These are phyloP conservation scores for Apostichopus parvimensis DNA, from an alignment of 35 echinoderm and acorn worm genomes.

Conservation along the genomic window DNA sequence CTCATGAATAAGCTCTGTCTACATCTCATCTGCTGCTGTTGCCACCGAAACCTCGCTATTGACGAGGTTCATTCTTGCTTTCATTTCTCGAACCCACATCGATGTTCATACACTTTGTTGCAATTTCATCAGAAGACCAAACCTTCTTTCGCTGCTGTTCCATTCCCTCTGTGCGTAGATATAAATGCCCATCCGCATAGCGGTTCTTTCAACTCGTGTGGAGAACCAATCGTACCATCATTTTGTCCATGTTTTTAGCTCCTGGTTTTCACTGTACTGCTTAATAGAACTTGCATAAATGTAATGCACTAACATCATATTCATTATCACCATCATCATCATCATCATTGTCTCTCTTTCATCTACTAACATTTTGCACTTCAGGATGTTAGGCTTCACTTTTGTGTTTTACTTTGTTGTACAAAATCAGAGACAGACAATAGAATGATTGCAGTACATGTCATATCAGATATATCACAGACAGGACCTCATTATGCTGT, in stretches of 20 bases:
- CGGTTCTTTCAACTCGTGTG: too few relatives aligned
- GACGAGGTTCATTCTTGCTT: background rate
- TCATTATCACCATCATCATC: background rate
- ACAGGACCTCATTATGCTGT: too few relatives aligned
- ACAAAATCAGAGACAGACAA: background rate
- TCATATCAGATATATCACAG: too few relatives aligned
- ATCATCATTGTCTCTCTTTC: background rate
- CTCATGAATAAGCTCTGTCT: slow-evolving; percentile 31
- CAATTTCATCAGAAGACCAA: too few relatives aligned
- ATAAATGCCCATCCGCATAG: too few relatives aligned
- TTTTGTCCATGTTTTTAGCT: too few relatives aligned
- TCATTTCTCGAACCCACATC: background rate
- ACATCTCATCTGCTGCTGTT: background rate
- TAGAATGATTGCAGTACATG: too few relatives aligned
- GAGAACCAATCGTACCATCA: too few relatives aligned
- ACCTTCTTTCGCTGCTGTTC: too few relatives aligned
- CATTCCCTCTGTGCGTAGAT: too few relatives aligned
- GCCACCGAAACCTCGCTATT: background rate
- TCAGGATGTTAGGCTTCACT: background rate
- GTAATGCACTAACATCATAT: slow-evolving; percentile 4
- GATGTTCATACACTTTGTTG: background rate
- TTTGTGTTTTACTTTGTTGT: background rate
- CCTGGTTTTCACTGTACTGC: background rate
- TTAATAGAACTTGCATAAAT: slow-evolving; percentile 1
- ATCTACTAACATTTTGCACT: background rate